Evolutionary conservation across 2,797 vertebrate genomes (phyloP), one percentile per base, ranked within the genome.

Genomic region (Alectoris magna): DNA sequence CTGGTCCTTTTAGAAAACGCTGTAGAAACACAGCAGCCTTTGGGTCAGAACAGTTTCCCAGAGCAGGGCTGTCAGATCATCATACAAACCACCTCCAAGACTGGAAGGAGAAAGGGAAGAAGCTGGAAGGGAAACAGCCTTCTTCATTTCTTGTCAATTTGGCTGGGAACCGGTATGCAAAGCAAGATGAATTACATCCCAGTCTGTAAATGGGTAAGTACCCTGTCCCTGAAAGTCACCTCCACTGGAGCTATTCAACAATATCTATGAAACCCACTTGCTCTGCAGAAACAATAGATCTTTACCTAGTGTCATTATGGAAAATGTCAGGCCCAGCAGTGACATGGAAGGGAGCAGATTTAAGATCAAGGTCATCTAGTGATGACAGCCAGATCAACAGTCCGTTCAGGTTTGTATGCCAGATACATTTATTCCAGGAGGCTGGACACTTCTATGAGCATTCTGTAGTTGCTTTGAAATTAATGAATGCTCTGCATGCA

Each of bases 321-420:
- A 95, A 96, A 95, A 96, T 91, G 75, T 95, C 90, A 96, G 82
- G 69, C 92, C 87, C 67, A 86, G 67, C 43, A 91, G 78, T 81
- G 70, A 64, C 82, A 84, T 56, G 78, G 73, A 87, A 88, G 67
- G 39, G 79, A 95, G 41, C 67, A 88, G 67, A 94, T 93, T 96
- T 95, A 95, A 95, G 79, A 94, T 92, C 63, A 95, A 94, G 91
- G 92, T 92, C 89, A 81, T 89, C 29, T 73, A 60, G 85, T 91
- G 93, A 87, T 92, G 94, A 84, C 71, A 88, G 70, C 17, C 56
- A 67, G 63, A 91, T 86, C 91, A 94, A 83, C 84, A 95, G 73
- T 75, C 84, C 62, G 10, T 79, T 90, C 74, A 91, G 58, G 53
- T 84, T 89, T 90, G 64, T 96, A 84, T 73, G 72, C 70, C 72